A percentile compares a stretch with the other conserved stretches of the same genome.
phyloP scores from a whole-genome alignment of 2,888 invertebrate genomes.

The Melinaea menophilus region DNA sequence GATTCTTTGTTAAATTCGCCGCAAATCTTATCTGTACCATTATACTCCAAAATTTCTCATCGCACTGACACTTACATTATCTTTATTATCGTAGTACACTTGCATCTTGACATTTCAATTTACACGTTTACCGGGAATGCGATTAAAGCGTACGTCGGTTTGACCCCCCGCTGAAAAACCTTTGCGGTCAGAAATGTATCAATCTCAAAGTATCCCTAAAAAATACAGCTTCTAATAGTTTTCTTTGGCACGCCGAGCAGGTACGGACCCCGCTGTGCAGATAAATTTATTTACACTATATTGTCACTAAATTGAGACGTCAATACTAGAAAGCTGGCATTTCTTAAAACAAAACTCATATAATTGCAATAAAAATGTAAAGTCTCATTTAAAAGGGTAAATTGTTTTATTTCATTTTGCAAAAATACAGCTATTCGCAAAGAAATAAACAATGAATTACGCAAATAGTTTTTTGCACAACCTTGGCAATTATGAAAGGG shows the following conservation, averaged over 20 bases:
- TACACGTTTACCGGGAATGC: constrained; percentile 60
- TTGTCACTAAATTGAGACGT: constrained; percentile 35
- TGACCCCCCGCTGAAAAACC: constrained; percentile 60
- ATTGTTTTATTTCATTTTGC: constrained; percentile 32
- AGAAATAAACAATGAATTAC: constrained; percentile 49
- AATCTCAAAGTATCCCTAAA: constrained; percentile 52
- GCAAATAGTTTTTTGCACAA: constrained; percentile 54
- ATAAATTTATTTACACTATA: constrained; percentile 51
- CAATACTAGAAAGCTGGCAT: constrained; percentile 21
- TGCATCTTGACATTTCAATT: constrained; percentile 51
- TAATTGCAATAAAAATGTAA: constrained; percentile 18
- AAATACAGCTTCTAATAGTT: constrained; percentile 46
- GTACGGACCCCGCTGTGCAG: constrained; percentile 56
- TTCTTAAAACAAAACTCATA: constrained; percentile 7
- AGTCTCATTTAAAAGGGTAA: constrained; percentile 16
- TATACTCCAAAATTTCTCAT: constrained; percentile 38
- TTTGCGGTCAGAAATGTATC: constrained; percentile 74
- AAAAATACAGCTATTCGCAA: constrained; percentile 34
- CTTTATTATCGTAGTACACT: constrained; percentile 39
- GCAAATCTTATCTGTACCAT: neutral
- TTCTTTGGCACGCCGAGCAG: constrained; percentile 49
- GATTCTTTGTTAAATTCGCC: constrained; percentile 30
- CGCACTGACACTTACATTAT: constrained; percentile 37
- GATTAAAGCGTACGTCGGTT: constrained; percentile 48
- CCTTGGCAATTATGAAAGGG: constrained; percentile 70